Evolutionary conservation across 2,888 invertebrate species (phyloP), one percentile per base, ranked within the genome.

Genomic region (Plemyria rubiginata): DNA sequence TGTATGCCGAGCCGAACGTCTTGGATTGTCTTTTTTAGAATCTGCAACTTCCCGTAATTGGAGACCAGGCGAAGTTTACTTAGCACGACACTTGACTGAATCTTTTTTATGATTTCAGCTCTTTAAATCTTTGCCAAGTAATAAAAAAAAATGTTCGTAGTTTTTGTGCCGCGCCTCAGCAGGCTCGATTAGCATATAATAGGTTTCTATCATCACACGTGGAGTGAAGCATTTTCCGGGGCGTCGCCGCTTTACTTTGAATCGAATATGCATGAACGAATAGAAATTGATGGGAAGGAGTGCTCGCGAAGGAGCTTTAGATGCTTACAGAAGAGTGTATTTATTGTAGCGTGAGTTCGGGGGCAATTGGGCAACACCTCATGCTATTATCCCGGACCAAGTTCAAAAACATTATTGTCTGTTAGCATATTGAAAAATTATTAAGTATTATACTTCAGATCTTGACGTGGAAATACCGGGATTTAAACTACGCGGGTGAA

Each of bases 1-100:
- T 77, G 81, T 83, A 80, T 79, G 78, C 76, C 73, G 74, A 75
- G 78, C 76, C 73, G 72, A 79, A 80, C 82, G 79, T 81, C 84
- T 85, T 84, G 76, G 70, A 78, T 78, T 81, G 75, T 80, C 78
- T 82, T 73, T 77, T 69, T 71, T 68, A 51, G 15, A 70, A 56
- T 66, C 54, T 68, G 55, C 70, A 72, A 72, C 62, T 71, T 70
- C 64, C 65, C 65, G 60, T 72, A 73, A 77, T 80, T 77, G 78
- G 65, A 73, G 67, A 62, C 62, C 60, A 57, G 58, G 59, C 45
- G 29, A 48, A 58, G 66, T 67, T 67, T 66, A 62, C 64, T 59
- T 32, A 56, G 62, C 58, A 56, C 46, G 40, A 29, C 61, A 54
- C 63, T 65, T 50, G 53, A 62, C 49, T 56, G 52, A 63, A 67